Evolutionary conservation across 2,888 invertebrate species (phyloP).

Genomic region (Dyspetes luteomarginatus): DNA sequence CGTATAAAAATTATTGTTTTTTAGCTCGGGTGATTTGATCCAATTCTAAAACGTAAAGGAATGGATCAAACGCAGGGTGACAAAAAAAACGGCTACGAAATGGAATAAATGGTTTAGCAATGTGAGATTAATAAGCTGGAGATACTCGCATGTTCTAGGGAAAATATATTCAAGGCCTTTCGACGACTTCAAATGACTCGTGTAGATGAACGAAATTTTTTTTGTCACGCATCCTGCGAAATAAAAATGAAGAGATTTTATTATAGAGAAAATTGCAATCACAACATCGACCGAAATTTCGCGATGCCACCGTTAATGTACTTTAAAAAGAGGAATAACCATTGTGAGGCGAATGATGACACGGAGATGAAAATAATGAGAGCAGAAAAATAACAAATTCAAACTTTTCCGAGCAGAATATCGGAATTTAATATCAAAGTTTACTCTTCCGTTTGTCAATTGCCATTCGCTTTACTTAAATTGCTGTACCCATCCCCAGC

Average conservation of each 20-base stretch:
- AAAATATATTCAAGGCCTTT: slow-evolving; percentile 17
- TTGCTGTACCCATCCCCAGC: slow-evolving; percentile 61
- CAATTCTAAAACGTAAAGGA: neutral
- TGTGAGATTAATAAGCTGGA: slow-evolving; percentile 38
- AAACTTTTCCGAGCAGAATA: slow-evolving; percentile 44
- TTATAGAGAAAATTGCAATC: slow-evolving; percentile 27
- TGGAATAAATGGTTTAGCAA: slow-evolving; percentile 6
- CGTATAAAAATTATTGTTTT: slow-evolving; percentile 26
- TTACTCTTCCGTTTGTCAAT: slow-evolving; percentile 65
- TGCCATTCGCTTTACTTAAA: slow-evolving; percentile 67
- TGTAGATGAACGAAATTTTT: slow-evolving; percentile 22
- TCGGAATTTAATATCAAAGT: slow-evolving; percentile 26
- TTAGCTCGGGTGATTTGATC: slow-evolving; percentile 4
- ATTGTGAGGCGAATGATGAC: slow-evolving; percentile 30
- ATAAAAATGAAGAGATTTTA: slow-evolving; percentile 1
- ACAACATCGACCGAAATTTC: slow-evolving; percentile 11
- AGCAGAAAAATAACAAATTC: neutral
- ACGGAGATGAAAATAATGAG: slow-evolving; percentile 6
- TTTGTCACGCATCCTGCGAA: slow-evolving; percentile 3
- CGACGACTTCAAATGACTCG: slow-evolving; percentile 19
- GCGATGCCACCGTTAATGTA: slow-evolving; percentile 68
- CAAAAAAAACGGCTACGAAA: neutral
- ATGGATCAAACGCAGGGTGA: slow-evolving; percentile 4
- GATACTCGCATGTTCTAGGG: slow-evolving; percentile 26
- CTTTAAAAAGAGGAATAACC: slow-evolving; percentile 52